Evolutionary conservation across 1,140 invertebrate genomes (phyloP), one percentile per base, ranked within the genome.

Genomic region (Heterodera schachtii): DNA sequence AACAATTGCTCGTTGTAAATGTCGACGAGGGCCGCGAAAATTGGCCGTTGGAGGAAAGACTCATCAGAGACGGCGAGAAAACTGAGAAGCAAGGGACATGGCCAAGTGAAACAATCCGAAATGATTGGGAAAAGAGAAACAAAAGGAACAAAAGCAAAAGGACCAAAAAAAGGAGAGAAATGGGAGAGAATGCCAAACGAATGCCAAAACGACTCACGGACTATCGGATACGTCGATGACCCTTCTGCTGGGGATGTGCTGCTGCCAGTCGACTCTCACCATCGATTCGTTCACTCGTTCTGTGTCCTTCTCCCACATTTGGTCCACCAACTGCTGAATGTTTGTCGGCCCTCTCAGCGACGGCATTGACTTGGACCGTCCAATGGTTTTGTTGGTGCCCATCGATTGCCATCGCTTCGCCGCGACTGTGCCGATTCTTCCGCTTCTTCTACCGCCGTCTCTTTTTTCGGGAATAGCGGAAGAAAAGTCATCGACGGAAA

Each of bases 271-370:
- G 11, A 84, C 7, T 16, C 43, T 52, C 44, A 84, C 75, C 8
- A 52, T 78, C 52, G 52, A 73, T 16, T 57, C 67, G 16, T 74
- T 60, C 16, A 75, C 31, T 9, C 81, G 52, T 52, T 87, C 78
- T 64, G 80, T 85, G 46, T 87, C 86, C 6, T 84, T 80, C 41
- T 67, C 74, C 79, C 81, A 85, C 79, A 87, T 86, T 43, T 83
- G 70, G 67, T 83, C 80, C n/a, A 87, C 86, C 31, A 87, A 79
- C 47, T 79, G 71, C 64, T 87, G 86, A 71, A 11, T 52, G 69
- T 66, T 82, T 66, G 13, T 31, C 49, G n/a, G 57, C 31, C 7
- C 31, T 79, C 31, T 71, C 11, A 66, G 43, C n/a, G 16, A n/a
- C 6, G 47, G 52, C 71, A 47, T 31, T 16, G 66, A 57, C n/a